Percentiles rank a stretch among this genome's conserved stretches.
Conservation (phyloP, 2,888 invertebrate species). For the Conistra vaccinii region DNA sequence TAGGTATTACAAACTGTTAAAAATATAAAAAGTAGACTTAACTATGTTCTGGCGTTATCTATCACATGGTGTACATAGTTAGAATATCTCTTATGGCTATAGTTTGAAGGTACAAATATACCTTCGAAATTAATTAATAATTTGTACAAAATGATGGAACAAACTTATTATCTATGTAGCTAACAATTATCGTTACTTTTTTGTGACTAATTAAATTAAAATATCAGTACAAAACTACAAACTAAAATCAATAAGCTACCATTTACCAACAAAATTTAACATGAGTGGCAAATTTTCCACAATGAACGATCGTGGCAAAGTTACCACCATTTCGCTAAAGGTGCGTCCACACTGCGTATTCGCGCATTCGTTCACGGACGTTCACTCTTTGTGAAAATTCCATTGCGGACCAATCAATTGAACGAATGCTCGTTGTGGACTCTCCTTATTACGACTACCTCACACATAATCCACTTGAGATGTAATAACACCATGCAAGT, state of each 20-base stretch:
- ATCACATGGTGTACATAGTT: neutral
- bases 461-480: constrained; percentile 80
- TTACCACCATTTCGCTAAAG: constrained; percentile 5
- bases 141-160: neutral
- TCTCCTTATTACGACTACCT: neutral
- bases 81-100: neutral
- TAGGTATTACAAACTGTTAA: neutral
- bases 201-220: constrained; percentile 7
- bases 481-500: constrained; percentile 75
- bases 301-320: constrained; percentile 20
- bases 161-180: constrained; percentile 9
- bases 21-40: constrained; percentile 7
- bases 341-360: neutral
- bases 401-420: neutral
- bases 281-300: constrained; percentile 23
- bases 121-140: neutral
- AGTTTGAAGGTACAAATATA: neutral
- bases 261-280: constrained; percentile 5
- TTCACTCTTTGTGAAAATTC: neutral
- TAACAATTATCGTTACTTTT: neutral
- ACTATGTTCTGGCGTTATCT: neutral
- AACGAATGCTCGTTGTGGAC: constrained; percentile 1
- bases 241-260: constrained; percentile 17
- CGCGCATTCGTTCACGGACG: neutral
- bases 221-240: constrained; percentile 4